Conservation (phyloP, 2,888 invertebrate species). For the Drosophila affinis region DNA sequence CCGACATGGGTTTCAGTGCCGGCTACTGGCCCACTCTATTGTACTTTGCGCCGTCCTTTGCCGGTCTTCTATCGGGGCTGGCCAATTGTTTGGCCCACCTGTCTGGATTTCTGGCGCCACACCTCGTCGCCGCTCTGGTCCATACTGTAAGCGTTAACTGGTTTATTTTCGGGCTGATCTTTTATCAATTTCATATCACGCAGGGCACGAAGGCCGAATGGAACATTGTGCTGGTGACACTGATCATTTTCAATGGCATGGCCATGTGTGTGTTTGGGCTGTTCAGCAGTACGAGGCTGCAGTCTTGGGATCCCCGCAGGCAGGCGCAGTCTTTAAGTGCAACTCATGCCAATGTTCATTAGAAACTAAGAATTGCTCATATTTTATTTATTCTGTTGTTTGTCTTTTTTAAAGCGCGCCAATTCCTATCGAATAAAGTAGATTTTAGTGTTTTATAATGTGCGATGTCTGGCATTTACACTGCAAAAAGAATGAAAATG, state of each 20-base stretch:
- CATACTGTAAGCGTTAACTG: conserved; percentile 69
- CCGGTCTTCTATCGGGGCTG: conserved; percentile 84
- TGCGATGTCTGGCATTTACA: background rate
- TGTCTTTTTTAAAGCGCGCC: conserved; percentile 14
- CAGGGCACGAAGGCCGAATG: conserved; percentile 84
- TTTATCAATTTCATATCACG: background rate
- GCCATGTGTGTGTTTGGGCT: conserved; percentile 82
- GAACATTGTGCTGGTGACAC: conserved; percentile 82
- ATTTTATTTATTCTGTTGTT: background rate
- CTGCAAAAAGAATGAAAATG: too few relatives aligned
- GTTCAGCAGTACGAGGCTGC: conserved; percentile 83
- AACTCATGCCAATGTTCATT: background rate
- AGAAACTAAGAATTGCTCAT: background rate
- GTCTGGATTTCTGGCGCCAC: conserved; percentile 83
- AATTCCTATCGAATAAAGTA: background rate
- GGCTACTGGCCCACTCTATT: conserved; percentile 84
- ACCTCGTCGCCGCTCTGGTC: conserved; percentile 81
- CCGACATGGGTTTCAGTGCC: conserved; percentile 83
- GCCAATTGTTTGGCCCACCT: conserved; percentile 83
- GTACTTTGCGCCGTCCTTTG: conserved; percentile 84
- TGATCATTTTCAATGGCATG: conserved; percentile 79
- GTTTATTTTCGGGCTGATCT: background rate
- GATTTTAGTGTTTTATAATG: conserved; percentile 1
- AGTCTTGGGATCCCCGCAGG: conserved; percentile 81
- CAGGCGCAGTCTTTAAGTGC: background rate